Conservation (phyloP, 2,888 invertebrate genomes). For the Endomychus coccineus region DNA sequence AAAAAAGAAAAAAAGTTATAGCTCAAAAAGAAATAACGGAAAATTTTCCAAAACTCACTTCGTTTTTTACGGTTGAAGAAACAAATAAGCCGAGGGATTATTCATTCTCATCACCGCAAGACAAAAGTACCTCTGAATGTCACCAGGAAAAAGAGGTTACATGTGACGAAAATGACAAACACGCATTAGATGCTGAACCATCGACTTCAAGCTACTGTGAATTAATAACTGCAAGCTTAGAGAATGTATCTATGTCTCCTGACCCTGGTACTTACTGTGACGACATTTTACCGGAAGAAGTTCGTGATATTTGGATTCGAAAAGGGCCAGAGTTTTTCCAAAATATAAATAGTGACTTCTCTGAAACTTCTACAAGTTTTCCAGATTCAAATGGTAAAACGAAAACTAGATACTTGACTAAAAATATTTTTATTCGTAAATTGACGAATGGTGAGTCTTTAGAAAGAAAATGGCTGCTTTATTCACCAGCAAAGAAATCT, state of each 20-base stretch:
- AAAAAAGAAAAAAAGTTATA: too few relatives aligned
- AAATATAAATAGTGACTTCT: too few relatives aligned
- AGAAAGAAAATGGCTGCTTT: too few relatives aligned
- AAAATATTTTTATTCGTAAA: slow-evolving; percentile 18
- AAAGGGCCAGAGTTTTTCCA: slow-evolving; percentile 20
- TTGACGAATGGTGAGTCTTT: slow-evolving; percentile 19
- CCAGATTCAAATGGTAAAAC: too few relatives aligned
- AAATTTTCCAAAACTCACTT: slow-evolving; percentile 13
- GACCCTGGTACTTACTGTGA: slow-evolving; percentile 16
- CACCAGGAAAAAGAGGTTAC: slow-evolving; percentile 7
- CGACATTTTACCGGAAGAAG: slow-evolving; percentile 18
- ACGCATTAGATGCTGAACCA: too few relatives aligned
- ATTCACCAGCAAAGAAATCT: too few relatives aligned
- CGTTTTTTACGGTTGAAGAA: slow-evolving; percentile 10
- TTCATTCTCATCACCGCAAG: slow-evolving; percentile 11
- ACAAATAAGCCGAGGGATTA: too few relatives aligned
- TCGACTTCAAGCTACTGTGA: neutral
- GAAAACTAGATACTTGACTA: too few relatives aligned
- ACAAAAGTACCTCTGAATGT: slow-evolving; percentile 10
- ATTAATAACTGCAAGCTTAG: slow-evolving; percentile 1
- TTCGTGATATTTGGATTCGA: slow-evolving; percentile 18
- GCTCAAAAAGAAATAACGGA: slow-evolving; percentile 9
- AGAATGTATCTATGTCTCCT: slow-evolving; percentile 7
- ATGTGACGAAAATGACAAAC: slow-evolving; percentile 4
- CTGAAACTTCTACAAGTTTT: too few relatives aligned